A percentile compares a stretch with the other conserved stretches of the same genome.
Conservation (phyloP, 2,797 vertebrate genomes). For the Acanthopagrus latus region DNA sequence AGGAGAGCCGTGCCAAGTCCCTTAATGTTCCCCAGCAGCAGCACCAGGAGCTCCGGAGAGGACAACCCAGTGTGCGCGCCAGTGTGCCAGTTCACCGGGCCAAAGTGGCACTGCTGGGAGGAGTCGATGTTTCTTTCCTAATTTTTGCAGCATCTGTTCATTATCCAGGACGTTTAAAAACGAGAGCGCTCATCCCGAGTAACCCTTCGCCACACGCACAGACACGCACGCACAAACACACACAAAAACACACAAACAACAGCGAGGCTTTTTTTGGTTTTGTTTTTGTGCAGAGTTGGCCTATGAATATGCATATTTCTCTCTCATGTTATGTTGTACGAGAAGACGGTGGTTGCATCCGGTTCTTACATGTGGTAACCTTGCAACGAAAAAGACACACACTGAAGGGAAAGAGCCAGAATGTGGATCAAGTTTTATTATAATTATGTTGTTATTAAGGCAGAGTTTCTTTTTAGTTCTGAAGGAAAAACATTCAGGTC, state of each 20-base stretch:
- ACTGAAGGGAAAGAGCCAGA: neutral
- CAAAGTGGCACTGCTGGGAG: constrained; percentile 87
- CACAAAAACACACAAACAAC: constrained; percentile 10
- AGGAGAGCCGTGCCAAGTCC: constrained; percentile 82
- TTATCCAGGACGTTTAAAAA: constrained; percentile 87
- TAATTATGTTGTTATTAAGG: neutral
- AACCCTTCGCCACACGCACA: constrained; percentile 51
- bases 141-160: constrained; percentile 93
- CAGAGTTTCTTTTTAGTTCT: neutral
- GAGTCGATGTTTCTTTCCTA: constrained; percentile 90
- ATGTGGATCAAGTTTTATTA: neutral
- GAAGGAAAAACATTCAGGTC: neutral
- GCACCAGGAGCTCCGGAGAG: constrained; percentile 84
- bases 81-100: constrained; percentile 84
- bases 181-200: constrained; percentile 76
- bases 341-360: constrained; percentile 41
- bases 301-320: constrained; percentile 67
- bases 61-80: constrained; percentile 78
- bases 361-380: constrained; percentile 23
- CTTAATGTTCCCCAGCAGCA: constrained; percentile 86
- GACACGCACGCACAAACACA: constrained; percentile 15
- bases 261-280: constrained; percentile 22
- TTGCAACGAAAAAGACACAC: constrained; percentile 37
- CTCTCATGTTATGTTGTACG: constrained; percentile 51
- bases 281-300: constrained; percentile 31